A percentile compares a stretch with the other conserved stretches of the same genome.
Evolutionary conservation across 1,140 invertebrate species (phyloP).

Genomic region (Danaus plexippus): DNA sequence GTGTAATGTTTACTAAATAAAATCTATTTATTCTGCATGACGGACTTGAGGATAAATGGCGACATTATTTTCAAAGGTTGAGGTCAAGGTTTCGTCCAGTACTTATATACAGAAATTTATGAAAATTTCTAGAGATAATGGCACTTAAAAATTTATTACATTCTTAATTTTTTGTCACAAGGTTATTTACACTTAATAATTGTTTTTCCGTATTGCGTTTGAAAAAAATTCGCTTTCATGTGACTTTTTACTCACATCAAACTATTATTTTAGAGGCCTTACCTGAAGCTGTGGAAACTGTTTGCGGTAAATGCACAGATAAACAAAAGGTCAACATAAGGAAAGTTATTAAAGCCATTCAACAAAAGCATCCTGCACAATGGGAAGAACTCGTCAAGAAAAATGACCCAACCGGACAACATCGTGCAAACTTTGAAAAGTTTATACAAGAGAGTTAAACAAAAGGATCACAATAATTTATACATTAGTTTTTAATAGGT

Average conservation of each 20-base stretch:
- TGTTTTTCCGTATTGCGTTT: background rate
- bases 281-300: constrained; percentile 74
- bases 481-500: no score
- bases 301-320: constrained; percentile 74
- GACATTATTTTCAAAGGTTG: constrained; percentile 20
- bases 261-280: constrained; percentile 68
- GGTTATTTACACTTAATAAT: background rate
- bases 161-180: no score
- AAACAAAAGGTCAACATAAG: constrained; percentile 75
- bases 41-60: constrained; percentile 24
- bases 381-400: constrained; percentile 67
- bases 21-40: constrained; percentile 17
- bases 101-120: no score
- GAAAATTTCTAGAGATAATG: no score
- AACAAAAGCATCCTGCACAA: constrained; percentile 60
- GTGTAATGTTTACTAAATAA: constrained; percentile 20
- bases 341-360: constrained; percentile 73
- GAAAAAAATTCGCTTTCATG: background rate
- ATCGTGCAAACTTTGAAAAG: constrained; percentile 52
- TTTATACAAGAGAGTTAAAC: constrained; percentile 52
- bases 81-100: constrained; percentile 21
- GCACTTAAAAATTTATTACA: no score
- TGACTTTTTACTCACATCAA: constrained; percentile 14
- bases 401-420: constrained; percentile 58
- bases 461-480: no score